Base-by-base conservation (phyloP, 2,113 vertebrate species). In the Tringa solitaria region DNA sequence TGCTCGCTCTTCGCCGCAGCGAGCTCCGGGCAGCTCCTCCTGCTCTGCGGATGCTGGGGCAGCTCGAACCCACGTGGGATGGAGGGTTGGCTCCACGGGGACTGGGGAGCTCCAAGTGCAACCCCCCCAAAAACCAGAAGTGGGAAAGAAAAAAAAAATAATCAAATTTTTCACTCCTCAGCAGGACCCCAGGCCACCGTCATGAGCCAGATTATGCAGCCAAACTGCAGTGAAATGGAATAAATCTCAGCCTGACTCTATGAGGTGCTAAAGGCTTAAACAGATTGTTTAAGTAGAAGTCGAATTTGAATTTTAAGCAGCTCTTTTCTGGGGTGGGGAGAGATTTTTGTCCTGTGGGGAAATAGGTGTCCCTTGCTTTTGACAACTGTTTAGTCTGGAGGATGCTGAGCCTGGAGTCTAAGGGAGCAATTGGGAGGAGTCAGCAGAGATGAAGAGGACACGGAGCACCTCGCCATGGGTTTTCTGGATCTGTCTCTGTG, bases 221-320 rank as follows among this genome's bases (percentile, higher is more conserved):
- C 73, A 79, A 69, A 94, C 35, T 84, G 80, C 61, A n/a, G 46
- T 60, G 86, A 76, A 94, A 89, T 0, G 10, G 84, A 53, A 76
- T 89, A 87, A 91, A 94, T 89, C 91, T 96, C 94, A 81, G 57
- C 63, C 70, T 61, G 63, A 14, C 81, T 91, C 80, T 65, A 22
- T 1, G 18, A 93, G 57, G 53, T 87, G 65, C 65, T 82, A 68
- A 89, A 75, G 89, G 76, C 79, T 93, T 92, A 73, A 95, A 68
- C 32, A 50, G 80, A 68, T 57, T 6, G 1, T 81, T 92, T 67
- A 84, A 81, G 45, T 57, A 45, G 39, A 81, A 82, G 63, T 35
- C 54, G n/a, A 91, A 91, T 95, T 87, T 83, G 21, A 83, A 93
- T 93, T 89, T 95, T 73, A 87, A 95, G 84, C 69, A 69, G 65